Percentiles rank a stretch among this genome's conserved stretches.
Conservation (phyloP, 1,140 invertebrate species). For the Harpegnathos saltator region DNA sequence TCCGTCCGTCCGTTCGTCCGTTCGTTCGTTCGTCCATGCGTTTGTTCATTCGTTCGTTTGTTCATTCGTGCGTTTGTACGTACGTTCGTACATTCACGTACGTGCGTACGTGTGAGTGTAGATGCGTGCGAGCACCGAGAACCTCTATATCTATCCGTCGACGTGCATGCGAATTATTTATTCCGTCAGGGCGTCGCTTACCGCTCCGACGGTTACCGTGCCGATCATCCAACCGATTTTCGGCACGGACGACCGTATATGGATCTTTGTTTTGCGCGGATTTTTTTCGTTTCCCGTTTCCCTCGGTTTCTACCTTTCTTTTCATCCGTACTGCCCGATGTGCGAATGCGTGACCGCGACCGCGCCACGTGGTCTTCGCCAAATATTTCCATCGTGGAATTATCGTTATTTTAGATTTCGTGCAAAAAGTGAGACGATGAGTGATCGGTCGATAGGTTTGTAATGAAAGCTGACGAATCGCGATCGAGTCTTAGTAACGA, state of each 20-base stretch:
- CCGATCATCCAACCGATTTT: conserved; percentile 75
- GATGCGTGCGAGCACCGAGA: background rate
- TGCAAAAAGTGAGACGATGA: background rate
- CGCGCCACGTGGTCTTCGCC: background rate
- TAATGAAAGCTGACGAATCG: background rate
- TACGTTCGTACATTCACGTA: conserved; percentile 55
- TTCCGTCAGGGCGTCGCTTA: conserved; percentile 72
- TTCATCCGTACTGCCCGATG: background rate
- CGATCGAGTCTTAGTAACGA: background rate
- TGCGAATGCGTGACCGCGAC: background rate
- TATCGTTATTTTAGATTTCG: conserved; percentile 31
- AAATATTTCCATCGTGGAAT: conserved; percentile 42
- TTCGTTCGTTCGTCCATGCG: conserved; percentile 52
- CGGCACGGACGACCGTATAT: conserved; percentile 71
- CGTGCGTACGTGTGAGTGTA: background rate
- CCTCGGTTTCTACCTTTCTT: conserved; percentile 36
- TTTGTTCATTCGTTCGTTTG: background rate
- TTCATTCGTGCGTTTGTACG: no score
- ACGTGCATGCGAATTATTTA: conserved; percentile 75
- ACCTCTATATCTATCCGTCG: conserved; percentile 21
- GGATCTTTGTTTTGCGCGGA: conserved; percentile 69
- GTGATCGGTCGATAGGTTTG: background rate
- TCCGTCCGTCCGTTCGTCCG: conserved; percentile 15
- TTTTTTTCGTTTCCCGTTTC: conserved; percentile 31
- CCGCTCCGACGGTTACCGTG: conserved; percentile 72